phyloP scores from a whole-genome alignment of 53 echinoderm and acorn worm genomes.

The Stichopus horrens region DNA sequence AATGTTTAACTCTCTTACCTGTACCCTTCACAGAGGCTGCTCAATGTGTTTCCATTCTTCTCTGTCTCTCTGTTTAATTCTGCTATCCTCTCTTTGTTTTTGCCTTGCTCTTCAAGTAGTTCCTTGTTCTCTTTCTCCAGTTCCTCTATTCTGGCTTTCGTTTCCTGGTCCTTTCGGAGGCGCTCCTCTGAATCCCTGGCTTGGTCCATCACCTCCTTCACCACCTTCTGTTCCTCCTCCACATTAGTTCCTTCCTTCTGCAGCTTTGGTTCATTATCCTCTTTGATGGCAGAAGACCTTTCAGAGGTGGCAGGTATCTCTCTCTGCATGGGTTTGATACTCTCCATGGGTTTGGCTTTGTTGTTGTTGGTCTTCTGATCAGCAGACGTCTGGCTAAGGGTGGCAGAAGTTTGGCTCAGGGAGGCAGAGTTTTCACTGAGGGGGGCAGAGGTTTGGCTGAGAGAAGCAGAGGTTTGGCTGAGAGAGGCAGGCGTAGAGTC shows the following conservation, averaged over 20 bases:
- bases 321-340: constrained; percentile 47
- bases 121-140: constrained; percentile 36
- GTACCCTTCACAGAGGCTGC: constrained; percentile 57
- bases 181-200: constrained; percentile 21
- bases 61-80: constrained; percentile 10
- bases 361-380: background rate
- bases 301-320: constrained; percentile 9
- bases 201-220: constrained; percentile 9
- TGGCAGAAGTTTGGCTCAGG: too few species aligned
- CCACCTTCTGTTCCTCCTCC: constrained; percentile 12
- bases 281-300: background rate
- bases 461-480: background rate
- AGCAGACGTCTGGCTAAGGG: background rate
- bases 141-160: constrained; percentile 5
- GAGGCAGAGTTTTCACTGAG: too few species aligned
- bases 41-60: constrained; percentile 6
- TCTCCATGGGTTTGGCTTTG: constrained; percentile 39
- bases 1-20: constrained; percentile 28
- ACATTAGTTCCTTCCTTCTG: background rate
- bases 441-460: background rate
- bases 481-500: background rate
- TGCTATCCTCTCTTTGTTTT: constrained; percentile 28
- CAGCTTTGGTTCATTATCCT: background rate
- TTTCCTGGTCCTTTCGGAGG: constrained; percentile 30
- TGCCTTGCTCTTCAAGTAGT: constrained; percentile 5